Evolutionary conservation across 2,113 vertebrate genomes (phyloP).

Genomic region (Zosterops lateralis): DNA sequence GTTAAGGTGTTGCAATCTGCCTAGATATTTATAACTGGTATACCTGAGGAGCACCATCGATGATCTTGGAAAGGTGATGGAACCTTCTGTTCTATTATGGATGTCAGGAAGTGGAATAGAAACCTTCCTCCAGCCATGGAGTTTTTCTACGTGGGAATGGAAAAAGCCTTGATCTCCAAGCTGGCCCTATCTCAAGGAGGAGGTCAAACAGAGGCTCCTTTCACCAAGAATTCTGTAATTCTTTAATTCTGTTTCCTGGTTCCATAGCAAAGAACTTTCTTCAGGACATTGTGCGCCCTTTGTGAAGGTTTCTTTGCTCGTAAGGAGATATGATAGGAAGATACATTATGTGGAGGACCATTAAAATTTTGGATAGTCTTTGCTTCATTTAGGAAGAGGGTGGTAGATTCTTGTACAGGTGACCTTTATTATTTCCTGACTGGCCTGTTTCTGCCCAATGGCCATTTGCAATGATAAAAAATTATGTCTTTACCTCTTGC

Average conservation of each 20-base stretch:
- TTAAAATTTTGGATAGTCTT: background rate
- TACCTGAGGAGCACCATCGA: background rate
- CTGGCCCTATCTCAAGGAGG: no score
- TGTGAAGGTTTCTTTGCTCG: background rate
- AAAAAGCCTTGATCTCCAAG: background rate
- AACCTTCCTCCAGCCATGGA: background rate
- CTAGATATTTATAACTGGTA: background rate
- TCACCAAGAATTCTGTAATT: background rate
- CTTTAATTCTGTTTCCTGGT: background rate
- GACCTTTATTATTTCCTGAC: background rate
- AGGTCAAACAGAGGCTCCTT: background rate
- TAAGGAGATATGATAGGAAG: background rate
- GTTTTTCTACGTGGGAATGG: background rate
- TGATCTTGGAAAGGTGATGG: background rate
- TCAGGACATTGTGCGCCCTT: background rate
- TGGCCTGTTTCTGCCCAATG: background rate
- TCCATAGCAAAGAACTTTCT: background rate
- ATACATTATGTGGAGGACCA: background rate
- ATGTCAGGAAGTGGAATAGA: background rate
- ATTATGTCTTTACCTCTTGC: background rate
- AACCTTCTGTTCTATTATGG: background rate
- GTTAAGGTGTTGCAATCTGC: background rate
- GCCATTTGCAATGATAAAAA: background rate
- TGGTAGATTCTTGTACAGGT: background rate
- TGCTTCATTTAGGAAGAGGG: background rate